Base-by-base conservation (phyloP, 2,113 vertebrate species). In the Dasyurus viverrinus region DNA sequence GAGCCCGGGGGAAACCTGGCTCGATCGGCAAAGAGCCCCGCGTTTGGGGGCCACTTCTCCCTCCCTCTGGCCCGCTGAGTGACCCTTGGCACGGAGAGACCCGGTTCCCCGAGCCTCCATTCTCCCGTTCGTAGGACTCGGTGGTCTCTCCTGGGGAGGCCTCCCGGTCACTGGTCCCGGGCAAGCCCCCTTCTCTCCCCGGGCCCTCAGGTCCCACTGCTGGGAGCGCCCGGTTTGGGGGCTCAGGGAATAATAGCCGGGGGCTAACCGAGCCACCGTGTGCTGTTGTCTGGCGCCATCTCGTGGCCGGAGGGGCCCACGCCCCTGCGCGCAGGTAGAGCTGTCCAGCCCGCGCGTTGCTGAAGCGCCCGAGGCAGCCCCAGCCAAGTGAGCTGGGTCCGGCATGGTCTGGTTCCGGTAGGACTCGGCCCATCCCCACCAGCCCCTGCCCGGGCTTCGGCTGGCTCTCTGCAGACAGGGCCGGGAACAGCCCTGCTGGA, bases 91-190 rank as follows among this genome's bases (percentile, higher is more conserved):
- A n/a, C n/a, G n/a, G n/a, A n/a, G n/a, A n/a, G n/a, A n/a, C 16
- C 5, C 25, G 1, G 53, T 30, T 53, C 5, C 11, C 30, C 11
- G 1, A 2, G 24, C 12, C 27, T 42, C 2, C 24, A 0, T 36
- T 22, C 14, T 52, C 68, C 26, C 27, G 50, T 53, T 16, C 3
- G 26, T 30, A 54, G 54, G 42, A 42, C 16, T 22, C 12, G 19
- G 10, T 42, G 5, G 90, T 24, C n/a, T 26, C 22, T 25, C 9
- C 9, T 5, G 8, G 2, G 25, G n/a, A n/a, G 16, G 10, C n/a
- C 36, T 14, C 1, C 23, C 19, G 9, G n/a, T n/a, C n/a, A n/a
- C 12, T 36, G 60, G 4, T 3, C 27, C 3, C 12, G 60, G 60
- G 12, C 14, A 30, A 30, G 12, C 11, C 12, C 26, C 26, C 11